Percentiles rank a stretch among this genome's conserved stretches.
Evolutionary conservation across 2,113 vertebrate genomes (phyloP).

Genomic region (Labrus mixtus): DNA sequence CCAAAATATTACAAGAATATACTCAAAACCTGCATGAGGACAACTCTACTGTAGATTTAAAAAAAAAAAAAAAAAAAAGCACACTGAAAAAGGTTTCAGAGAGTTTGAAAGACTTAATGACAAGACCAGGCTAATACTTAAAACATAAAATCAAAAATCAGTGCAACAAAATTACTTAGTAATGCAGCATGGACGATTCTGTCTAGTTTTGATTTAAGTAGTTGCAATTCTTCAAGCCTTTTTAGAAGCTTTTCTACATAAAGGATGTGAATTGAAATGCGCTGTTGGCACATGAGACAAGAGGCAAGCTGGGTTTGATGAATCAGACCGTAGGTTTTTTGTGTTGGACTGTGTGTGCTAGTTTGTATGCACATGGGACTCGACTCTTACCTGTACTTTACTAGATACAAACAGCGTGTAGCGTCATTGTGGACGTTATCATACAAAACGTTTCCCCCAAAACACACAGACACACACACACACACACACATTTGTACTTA

Average conservation of each 20-base stretch:
- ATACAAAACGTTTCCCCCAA: conserved; percentile 1
- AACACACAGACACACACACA: background rate
- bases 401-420: conserved; percentile 9
- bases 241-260: conserved; percentile 19
- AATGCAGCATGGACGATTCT: conserved; percentile 6
- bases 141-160: background rate
- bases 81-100: conserved; percentile 25
- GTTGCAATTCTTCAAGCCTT: background rate
- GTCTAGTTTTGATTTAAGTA: background rate
- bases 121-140: background rate
- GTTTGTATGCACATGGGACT: background rate
- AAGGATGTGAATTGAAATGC: conserved; percentile 21
- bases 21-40: conserved; percentile 27
- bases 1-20: conserved; percentile 17
- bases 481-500: background rate
- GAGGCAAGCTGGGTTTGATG: conserved; percentile 46
- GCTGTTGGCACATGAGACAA: conserved; percentile 22
- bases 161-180: background rate
- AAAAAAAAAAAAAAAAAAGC: conserved; percentile 34
- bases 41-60: conserved; percentile 19
- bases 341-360: background rate
- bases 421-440: conserved; percentile 5
- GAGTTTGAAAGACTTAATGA: background rate
- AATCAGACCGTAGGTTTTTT: conserved; percentile 19
- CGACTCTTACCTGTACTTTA: conserved; percentile 14